Evolutionary conservation across 2,888 invertebrate genomes (phyloP).

Genomic region (Protonemura montana): DNA sequence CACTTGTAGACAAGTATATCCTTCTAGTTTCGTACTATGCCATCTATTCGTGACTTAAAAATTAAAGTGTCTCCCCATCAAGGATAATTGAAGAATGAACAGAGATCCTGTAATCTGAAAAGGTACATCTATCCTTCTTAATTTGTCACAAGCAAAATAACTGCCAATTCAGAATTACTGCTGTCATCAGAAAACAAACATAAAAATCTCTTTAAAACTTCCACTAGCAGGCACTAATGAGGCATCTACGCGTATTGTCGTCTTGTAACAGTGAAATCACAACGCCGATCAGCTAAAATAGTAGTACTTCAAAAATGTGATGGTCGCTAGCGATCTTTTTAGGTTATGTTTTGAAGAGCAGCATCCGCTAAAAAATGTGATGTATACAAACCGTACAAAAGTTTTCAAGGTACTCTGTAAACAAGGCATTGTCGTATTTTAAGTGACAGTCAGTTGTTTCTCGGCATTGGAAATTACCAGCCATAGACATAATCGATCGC

Average conservation of each 20-base stretch:
- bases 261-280: not conserved
- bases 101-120: not conserved
- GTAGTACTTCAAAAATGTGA: not conserved
- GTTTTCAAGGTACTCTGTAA: not conserved
- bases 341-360: not conserved
- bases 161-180: not conserved
- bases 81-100: not conserved
- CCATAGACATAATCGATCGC: not conserved
- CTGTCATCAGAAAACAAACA: not conserved
- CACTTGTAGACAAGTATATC: too few relatives aligned
- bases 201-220: not conserved
- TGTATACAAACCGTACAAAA: not conserved
- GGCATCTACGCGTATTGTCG: not conserved
- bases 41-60: not conserved
- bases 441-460: not conserved
- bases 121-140: not conserved
- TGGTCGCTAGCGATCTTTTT: not conserved
- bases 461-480: not conserved
- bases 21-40: too few relatives aligned
- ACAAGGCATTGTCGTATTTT: not conserved
- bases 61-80: too few relatives aligned
- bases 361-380: not conserved
- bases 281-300: not conserved
- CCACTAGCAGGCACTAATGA: not conserved
- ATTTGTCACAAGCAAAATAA: too few relatives aligned